These are phyloP conservation scores for Verasper variegatus DNA, from an alignment of 2,113 vertebrate species.

Conservation along the genomic window DNA sequence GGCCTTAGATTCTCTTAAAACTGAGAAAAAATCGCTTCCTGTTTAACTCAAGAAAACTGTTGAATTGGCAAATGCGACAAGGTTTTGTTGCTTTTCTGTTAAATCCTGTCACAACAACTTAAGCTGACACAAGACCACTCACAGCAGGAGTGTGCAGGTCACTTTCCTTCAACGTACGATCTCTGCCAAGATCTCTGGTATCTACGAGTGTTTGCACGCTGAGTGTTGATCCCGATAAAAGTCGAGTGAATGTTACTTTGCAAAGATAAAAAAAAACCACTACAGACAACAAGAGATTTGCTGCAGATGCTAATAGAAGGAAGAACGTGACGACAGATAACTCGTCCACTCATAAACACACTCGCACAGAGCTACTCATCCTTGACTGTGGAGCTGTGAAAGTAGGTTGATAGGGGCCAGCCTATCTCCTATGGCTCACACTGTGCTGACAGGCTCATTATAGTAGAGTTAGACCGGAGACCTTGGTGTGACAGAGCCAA, in stretches of 20 bases:
- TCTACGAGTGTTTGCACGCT: neutral
- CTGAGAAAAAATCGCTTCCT: too few relatives aligned
- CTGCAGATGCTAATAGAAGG: neutral
- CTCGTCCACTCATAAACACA: neutral
- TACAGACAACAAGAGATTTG: slow-evolving; percentile 31
- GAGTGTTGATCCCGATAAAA: too few relatives aligned
- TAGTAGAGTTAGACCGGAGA: slow-evolving; percentile 65
- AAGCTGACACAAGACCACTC: too few relatives aligned
- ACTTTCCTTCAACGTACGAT: too few relatives aligned
- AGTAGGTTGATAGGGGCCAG: slow-evolving; percentile 62
- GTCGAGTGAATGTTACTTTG: neutral
- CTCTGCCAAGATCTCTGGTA: neutral
- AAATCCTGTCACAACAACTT: too few relatives aligned
- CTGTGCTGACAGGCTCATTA: slow-evolving; percentile 72
- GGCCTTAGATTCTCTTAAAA: neutral
- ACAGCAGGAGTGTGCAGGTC: neutral
- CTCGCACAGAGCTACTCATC: slow-evolving; percentile 43
- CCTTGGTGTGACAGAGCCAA: slow-evolving; percentile 74
- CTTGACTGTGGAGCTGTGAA: slow-evolving; percentile 65
- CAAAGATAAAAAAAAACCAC: slow-evolving; percentile 19
- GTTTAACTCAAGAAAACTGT: too few relatives aligned
- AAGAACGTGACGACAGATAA: slow-evolving; percentile 18
- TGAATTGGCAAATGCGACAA: too few relatives aligned
- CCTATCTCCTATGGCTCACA: slow-evolving; percentile 62
- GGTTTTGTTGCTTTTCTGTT: too few relatives aligned